Evolutionary conservation across 2,888 invertebrate species (phyloP).

Genomic region (Formica aserva): DNA sequence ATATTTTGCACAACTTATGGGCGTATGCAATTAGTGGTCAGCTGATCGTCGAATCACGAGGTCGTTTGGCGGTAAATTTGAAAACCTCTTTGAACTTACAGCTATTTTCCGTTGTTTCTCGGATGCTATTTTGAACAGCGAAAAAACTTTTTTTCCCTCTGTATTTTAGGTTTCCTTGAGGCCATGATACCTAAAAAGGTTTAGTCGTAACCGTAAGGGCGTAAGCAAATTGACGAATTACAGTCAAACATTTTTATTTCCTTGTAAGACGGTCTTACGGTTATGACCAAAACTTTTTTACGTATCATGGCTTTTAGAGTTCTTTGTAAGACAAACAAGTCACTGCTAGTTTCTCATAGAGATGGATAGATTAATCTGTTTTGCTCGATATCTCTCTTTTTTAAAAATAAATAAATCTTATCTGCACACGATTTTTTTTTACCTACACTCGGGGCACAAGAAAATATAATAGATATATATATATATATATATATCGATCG

Average conservation of each 20-base stretch:
- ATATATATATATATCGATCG: background rate
- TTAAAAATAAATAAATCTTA: background rate
- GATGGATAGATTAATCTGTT: background rate
- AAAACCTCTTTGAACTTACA: background rate
- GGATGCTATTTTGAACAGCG: background rate
- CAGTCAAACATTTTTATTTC: no score
- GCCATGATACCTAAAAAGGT: background rate
- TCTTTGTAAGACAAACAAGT: background rate
- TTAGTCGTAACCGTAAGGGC: no score
- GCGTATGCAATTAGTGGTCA: background rate
- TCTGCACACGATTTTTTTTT: background rate
- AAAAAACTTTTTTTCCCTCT: background rate
- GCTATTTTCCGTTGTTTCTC: background rate
- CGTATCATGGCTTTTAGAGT: background rate
- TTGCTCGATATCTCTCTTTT: background rate
- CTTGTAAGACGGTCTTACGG: no score
- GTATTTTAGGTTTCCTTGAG: background rate
- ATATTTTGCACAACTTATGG: background rate
- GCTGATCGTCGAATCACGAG: background rate
- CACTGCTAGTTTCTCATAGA: background rate
- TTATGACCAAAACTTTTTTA: no score
- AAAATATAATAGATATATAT: background rate
- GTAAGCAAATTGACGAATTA: no score
- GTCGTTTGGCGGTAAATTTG: conserved; percentile 17
- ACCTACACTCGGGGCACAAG: background rate